Conservation (phyloP, 2,888 invertebrate species). For the Orthonychiurus folsomi region DNA sequence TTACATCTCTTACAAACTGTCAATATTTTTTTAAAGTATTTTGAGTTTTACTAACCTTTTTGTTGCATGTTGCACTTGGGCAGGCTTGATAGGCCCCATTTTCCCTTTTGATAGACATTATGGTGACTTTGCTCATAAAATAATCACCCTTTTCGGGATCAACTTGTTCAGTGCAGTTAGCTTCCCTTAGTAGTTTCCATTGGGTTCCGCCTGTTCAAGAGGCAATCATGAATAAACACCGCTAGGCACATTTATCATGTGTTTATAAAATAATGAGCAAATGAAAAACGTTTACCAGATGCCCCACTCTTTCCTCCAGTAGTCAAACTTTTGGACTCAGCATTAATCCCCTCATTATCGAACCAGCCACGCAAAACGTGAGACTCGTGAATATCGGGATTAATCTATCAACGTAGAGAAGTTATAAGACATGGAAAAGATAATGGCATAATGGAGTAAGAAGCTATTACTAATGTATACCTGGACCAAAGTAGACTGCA, state of each 20-base stretch:
- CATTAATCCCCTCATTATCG: conserved; percentile 61
- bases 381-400: conserved; percentile 83
- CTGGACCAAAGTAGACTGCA: conserved; percentile 46
- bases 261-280: background rate
- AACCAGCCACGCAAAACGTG: conserved; percentile 85
- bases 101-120: conserved; percentile 68
- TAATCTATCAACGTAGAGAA: conserved; percentile 53
- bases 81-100: conserved; percentile 89
- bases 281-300: conserved; percentile 10
- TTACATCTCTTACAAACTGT: conserved; percentile 1
- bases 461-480: too few relatives aligned
- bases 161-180: conserved; percentile 60
- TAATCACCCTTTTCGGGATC: conserved; percentile 70
- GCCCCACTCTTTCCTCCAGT: conserved; percentile 27
- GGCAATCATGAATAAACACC: conserved; percentile 7
- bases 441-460: too few relatives aligned
- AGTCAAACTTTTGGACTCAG: conserved; percentile 52
- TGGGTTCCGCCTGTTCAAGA: conserved; percentile 48
- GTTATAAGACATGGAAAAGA: too few relatives aligned
- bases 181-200: conserved; percentile 70
- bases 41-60: conserved; percentile 57
- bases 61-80: conserved; percentile 79
- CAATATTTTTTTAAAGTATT: background rate
- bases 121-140: conserved; percentile 66
- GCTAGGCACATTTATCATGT: background rate